phyloP scores from a whole-genome alignment of 2,113 vertebrate genomes.

The Macroglossus sobrinus region DNA sequence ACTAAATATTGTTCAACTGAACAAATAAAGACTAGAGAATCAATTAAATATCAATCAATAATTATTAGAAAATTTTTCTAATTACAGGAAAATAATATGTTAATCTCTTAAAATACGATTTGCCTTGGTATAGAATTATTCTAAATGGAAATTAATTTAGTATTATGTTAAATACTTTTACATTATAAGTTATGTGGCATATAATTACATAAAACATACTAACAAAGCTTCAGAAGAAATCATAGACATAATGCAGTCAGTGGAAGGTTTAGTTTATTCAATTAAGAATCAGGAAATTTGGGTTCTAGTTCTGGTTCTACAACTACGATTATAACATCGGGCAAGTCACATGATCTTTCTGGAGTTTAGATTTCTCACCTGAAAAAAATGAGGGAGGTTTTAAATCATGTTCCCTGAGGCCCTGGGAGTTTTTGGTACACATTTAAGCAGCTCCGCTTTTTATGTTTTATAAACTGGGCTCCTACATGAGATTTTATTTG shows the following conservation, averaged over 20 bases:
- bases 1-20: not conserved
- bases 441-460: not conserved
- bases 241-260: not conserved
- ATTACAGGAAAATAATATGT: not conserved
- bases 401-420: not conserved
- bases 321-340: not conserved
- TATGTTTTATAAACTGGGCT: not conserved
- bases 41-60: not conserved
- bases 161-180: not conserved
- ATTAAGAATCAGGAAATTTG: not conserved
- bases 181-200: not conserved
- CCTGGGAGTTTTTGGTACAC: not conserved
- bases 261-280: not conserved
- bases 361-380: not conserved
- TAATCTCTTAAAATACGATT: not conserved
- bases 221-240: not conserved
- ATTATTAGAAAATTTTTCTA: not conserved
- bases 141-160: not conserved
- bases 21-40: not conserved
- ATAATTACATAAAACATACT: not conserved
- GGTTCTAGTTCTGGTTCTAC: not conserved
- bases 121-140: not conserved
- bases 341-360: not conserved
- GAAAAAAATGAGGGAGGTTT: not conserved
- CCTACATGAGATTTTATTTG: not conserved